Conservation (phyloP, 2,888 invertebrate genomes). For the Gymnosoma rotundatum region DNA sequence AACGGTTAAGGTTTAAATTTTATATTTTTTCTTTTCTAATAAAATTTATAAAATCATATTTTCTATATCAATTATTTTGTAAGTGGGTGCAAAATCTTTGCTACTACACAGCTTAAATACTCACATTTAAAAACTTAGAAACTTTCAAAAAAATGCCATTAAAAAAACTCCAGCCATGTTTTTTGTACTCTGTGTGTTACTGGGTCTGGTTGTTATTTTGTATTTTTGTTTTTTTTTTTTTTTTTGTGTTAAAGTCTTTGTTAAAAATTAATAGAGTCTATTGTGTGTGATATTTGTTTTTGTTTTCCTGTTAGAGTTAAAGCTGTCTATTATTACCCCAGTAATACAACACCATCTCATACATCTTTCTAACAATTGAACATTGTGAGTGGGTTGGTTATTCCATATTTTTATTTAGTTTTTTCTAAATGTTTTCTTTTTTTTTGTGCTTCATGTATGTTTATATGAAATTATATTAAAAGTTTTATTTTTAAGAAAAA, state of each 20-base stretch:
- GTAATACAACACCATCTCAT: conserved; percentile 60
- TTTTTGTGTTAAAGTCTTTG: neutral
- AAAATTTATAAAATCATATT: conserved; percentile 3
- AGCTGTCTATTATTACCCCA: conserved; percentile 55
- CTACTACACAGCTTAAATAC: conserved; percentile 56
- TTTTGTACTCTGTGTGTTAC: conserved; percentile 42
- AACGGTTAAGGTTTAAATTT: conserved; percentile 52
- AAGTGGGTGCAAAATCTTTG: conserved; percentile 67
- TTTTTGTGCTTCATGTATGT: neutral
- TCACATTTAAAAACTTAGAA: conserved; percentile 1
- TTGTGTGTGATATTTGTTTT: conserved; percentile 38
- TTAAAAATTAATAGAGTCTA: conserved; percentile 13
- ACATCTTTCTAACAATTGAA: conserved; percentile 57
- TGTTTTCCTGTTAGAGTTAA: conserved; percentile 33
- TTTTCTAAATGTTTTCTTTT: neutral
- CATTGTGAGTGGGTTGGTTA: conserved; percentile 53
- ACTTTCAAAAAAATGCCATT: conserved; percentile 30
- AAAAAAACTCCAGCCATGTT: neutral
- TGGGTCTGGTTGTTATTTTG: conserved; percentile 44
- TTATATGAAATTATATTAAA: conserved; percentile 48
- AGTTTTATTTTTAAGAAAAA: conserved; percentile 16
- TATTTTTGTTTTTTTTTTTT: too few relatives aligned
- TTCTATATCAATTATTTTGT: conserved; percentile 45
- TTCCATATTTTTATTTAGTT: conserved; percentile 42
- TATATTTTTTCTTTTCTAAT: conserved; percentile 22